Conservation (phyloP, 1,140 invertebrate species). For the Vanessa atalanta region DNA sequence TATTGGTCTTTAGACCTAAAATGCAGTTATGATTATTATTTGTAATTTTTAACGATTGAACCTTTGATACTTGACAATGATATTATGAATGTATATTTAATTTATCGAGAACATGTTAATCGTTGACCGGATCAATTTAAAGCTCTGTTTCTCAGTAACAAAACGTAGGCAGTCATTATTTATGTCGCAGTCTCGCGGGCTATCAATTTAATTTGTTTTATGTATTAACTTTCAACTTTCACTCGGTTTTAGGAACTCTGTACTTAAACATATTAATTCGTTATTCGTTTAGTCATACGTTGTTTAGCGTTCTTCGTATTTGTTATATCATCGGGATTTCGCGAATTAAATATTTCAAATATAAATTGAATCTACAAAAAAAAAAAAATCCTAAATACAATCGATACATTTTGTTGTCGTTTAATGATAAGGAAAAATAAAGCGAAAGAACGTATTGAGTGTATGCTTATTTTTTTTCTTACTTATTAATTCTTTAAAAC, state of each 20-base stretch:
- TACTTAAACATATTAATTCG: slow-evolving; percentile 30
- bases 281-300: slow-evolving; percentile 21
- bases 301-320: not conserved
- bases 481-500: no score
- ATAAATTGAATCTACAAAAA: no score
- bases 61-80: no score
- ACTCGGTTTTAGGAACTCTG: slow-evolving; percentile 53
- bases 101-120: slow-evolving; percentile 26
- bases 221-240: slow-evolving; percentile 61
- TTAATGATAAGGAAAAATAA: no score
- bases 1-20: no score
- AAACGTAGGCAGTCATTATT: slow-evolving; percentile 59
- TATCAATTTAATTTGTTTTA: slow-evolving; percentile 67
- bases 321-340: not conserved
- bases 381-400: no score
- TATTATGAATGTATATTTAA: not conserved
- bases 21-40: no score
- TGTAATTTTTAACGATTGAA: no score
- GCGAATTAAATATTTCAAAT: not conserved
- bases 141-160: slow-evolving; percentile 50
- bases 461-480: not conserved
- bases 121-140: slow-evolving; percentile 48
- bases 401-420: no score
- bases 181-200: slow-evolving; percentile 47
- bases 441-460: no score